A percentile compares a stretch with the other conserved stretches of the same genome.
Conservation (phyloP, 2,797 vertebrate genomes). For the Paguma larvata region DNA sequence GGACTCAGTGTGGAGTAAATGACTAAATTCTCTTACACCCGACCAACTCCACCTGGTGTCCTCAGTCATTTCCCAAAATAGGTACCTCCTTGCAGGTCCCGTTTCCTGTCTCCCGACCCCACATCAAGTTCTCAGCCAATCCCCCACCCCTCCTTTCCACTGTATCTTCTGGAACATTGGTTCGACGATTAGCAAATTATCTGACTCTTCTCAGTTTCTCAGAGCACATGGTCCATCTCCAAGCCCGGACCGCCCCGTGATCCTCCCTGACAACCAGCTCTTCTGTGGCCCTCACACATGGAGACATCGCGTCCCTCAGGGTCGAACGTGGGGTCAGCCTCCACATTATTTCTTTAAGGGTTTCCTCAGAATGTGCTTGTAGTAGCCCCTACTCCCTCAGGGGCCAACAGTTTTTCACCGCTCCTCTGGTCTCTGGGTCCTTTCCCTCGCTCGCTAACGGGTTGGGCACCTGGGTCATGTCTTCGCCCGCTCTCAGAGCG, state of each 20-base stretch:
- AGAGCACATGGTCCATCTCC: neutral
- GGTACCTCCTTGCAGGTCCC: neutral
- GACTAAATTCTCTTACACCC: neutral
- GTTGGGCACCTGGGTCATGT: neutral
- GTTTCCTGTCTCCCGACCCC: neutral
- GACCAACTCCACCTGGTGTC: neutral
- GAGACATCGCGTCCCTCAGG: neutral
- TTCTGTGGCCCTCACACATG: neutral
- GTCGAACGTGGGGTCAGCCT: neutral
- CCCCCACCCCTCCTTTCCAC: neutral
- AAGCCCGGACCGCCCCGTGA: neutral
- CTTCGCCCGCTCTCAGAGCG: neutral
- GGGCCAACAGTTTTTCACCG: neutral
- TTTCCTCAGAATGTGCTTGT: neutral
- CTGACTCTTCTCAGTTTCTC: neutral
- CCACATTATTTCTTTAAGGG: neutral
- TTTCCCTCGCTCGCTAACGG: neutral
- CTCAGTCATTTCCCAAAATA: neutral
- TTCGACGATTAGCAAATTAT: neutral
- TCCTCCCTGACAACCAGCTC: neutral
- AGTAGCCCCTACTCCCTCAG: neutral
- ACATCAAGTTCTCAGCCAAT: neutral
- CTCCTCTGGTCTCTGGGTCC: neutral
- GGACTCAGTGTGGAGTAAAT: neutral
- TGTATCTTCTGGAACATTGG: neutral